Evolutionary conservation across 2,797 vertebrate genomes (phyloP).

Genomic region (Gymnopithys bicolor): DNA sequence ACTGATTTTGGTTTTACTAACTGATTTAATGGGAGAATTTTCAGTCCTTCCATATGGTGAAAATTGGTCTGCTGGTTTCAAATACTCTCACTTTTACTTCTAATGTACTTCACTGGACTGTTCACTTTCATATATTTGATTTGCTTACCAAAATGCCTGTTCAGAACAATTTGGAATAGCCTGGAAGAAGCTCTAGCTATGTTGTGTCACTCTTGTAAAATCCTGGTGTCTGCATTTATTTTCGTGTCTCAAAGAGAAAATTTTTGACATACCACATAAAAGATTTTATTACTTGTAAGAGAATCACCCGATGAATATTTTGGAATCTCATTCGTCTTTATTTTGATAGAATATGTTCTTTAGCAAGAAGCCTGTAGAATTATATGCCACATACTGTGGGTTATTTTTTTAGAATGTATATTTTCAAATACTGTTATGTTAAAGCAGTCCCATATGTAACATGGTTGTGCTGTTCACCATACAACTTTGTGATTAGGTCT

Average conservation of each 20-base stretch:
- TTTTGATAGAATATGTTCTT: not conserved
- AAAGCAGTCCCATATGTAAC: not conserved
- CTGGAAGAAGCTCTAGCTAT: conserved; percentile 32
- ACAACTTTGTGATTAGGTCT: not conserved
- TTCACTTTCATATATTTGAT: conserved; percentile 22
- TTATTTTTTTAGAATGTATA: not conserved
- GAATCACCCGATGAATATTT: not conserved
- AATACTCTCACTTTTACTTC: not conserved
- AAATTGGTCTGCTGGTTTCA: not conserved
- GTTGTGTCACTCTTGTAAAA: not conserved
- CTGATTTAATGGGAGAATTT: conserved; percentile 50
- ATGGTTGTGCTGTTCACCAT: not conserved
- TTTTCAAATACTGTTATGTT: not conserved
- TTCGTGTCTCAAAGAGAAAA: conserved; percentile 19
- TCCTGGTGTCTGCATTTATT: conserved; percentile 31
- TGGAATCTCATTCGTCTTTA: not conserved
- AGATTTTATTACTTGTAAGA: not conserved
- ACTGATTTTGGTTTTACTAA: conserved; percentile 31
- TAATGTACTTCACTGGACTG: not conserved
- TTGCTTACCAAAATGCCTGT: conserved; percentile 30
- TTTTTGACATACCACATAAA: not conserved
- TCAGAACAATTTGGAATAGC: conserved; percentile 29
- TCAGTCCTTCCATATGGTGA: not conserved
- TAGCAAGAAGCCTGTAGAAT: not conserved
- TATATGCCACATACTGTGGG: not conserved